Base-by-base conservation (phyloP, 2,888 invertebrate genomes). In the Alentia gelatinosa region DNA sequence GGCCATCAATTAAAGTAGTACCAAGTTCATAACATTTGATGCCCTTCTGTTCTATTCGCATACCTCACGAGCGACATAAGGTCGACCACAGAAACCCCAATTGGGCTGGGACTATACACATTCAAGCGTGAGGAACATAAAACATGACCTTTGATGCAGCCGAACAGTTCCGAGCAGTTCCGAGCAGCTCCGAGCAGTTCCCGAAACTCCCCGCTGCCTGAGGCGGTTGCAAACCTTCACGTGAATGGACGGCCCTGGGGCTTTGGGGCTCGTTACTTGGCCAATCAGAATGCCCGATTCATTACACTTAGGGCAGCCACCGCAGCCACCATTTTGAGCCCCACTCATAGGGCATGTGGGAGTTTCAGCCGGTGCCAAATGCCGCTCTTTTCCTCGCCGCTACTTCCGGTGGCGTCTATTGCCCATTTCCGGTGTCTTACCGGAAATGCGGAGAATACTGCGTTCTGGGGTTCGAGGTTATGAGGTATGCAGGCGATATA, bases 231-330 rank as follows among this genome's bases (percentile, higher is more conserved):
- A 68, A 68, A 68, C 68, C 68, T 68, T 68, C 68, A 19, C 26
- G 4, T 3, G 30, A 30, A 12, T 68, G 12, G 12, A 68, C 68
- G 23, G 68, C 26, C 68, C 30, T 3, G 68, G 30, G 47, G 68
- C 23, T 68, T 68, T 68, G 23, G 30, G 68, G 1, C 68, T 68
- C 68, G 68, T 68, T 68, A 68, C 68, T 9, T 30, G 30, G 68
- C 68, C 68, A 68, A 68, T 68, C 68, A 68, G 68, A 68, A 68
- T 12, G 68, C 30, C 68, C 68, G 68, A 68, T 68, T 68, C 68
- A 68, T 68, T 68, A 68, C 68, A 68, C 68, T 68, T 68, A 68
- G n/a, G 3, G 68, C 3, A 19, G 12, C n/a, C 68, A 1, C n/a
- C 30, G 33, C 30, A 30, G 26, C n/a, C 68, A 30, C 68, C 68